A percentile compares a stretch with the other conserved stretches of the same genome.
These are phyloP conservation scores for Diogma glabrata DNA, from an alignment of 2,888 invertebrate genomes.

Conservation along the genomic window DNA sequence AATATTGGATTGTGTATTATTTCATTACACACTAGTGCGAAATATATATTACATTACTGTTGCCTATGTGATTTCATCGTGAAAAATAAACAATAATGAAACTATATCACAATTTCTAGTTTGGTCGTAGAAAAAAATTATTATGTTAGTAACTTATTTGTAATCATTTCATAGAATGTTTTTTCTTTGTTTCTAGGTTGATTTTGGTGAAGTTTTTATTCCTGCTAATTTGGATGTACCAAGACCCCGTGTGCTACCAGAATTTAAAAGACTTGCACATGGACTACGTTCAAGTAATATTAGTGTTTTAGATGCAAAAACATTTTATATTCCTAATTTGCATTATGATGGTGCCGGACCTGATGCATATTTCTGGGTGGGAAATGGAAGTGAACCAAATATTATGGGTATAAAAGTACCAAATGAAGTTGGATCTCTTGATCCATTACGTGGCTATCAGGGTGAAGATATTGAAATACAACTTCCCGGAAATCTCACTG, in stretches of 20 bases:
- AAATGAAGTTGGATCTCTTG: slow-evolving; percentile 74
- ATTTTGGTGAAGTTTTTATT: slow-evolving; percentile 79
- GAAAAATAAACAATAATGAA: no score
- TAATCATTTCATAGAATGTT: no score
- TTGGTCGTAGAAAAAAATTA: no score
- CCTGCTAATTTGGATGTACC: slow-evolving; percentile 65
- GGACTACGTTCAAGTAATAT: slow-evolving; percentile 84
- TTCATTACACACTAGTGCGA: no score
- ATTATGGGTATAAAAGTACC: slow-evolving; percentile 78
- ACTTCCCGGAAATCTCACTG: slow-evolving; percentile 70
- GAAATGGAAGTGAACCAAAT: slow-evolving; percentile 71
- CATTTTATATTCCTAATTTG: slow-evolving; percentile 82
- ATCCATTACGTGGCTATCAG: slow-evolving; percentile 72
- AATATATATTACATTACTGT: no score
- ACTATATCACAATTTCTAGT: no score
- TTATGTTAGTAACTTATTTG: no score
- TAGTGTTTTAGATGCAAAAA: slow-evolving; percentile 81
- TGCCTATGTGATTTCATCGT: no score
- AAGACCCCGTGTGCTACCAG: slow-evolving; percentile 66
- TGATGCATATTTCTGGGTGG: slow-evolving; percentile 92
- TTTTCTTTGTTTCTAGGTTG: slow-evolving; percentile 49
- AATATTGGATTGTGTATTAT: no score
- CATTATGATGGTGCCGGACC: slow-evolving; percentile 88
- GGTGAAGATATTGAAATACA: slow-evolving; percentile 88
- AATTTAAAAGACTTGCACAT: slow-evolving; percentile 77